phyloP scores from a whole-genome alignment of 2,797 vertebrate genomes.

The Notamacropus eugenii region DNA sequence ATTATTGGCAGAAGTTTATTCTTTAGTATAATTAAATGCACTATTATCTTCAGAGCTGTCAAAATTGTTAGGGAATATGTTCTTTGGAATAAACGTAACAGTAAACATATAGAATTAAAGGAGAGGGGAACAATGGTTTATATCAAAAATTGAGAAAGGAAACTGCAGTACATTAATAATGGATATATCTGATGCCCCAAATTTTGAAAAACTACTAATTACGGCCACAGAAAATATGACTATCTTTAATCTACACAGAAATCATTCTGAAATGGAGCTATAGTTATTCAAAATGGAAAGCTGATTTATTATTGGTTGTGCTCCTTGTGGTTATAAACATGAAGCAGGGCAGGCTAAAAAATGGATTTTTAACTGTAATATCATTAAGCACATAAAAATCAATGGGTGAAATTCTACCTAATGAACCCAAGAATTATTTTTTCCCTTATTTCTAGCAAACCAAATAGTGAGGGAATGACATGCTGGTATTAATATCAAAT shows the following conservation, averaged over 20 bases:
- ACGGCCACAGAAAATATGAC: not conserved
- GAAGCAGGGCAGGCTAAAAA: conserved; percentile 35
- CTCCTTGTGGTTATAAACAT: not conserved
- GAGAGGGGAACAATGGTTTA: conserved; percentile 30
- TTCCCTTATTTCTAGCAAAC: conserved; percentile 20
- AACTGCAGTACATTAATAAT: conserved; percentile 33
- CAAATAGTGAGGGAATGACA: not conserved
- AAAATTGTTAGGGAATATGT: conserved; percentile 27
- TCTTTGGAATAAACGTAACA: conserved; percentile 31
- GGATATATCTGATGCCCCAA: conserved; percentile 5
- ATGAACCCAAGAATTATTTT: conserved; percentile 57
- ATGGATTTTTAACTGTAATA: conserved; percentile 38
- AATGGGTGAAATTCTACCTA: conserved; percentile 31
- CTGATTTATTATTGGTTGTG: conserved; percentile 38
- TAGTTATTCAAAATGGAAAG: conserved; percentile 3
- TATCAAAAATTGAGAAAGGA: conserved; percentile 28
- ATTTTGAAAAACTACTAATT: not conserved
- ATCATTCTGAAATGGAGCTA: conserved; percentile 33
- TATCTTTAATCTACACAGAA: not conserved
- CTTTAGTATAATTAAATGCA: conserved; percentile 6
- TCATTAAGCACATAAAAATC: conserved; percentile 39
- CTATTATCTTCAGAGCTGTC: conserved; percentile 15
- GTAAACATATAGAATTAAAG: conserved; percentile 24
- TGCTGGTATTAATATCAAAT: not conserved
- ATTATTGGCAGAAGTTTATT: conserved; percentile 42